Conservation (phyloP, 2,113 vertebrate genomes). For the Diphyllodes magnificus region DNA sequence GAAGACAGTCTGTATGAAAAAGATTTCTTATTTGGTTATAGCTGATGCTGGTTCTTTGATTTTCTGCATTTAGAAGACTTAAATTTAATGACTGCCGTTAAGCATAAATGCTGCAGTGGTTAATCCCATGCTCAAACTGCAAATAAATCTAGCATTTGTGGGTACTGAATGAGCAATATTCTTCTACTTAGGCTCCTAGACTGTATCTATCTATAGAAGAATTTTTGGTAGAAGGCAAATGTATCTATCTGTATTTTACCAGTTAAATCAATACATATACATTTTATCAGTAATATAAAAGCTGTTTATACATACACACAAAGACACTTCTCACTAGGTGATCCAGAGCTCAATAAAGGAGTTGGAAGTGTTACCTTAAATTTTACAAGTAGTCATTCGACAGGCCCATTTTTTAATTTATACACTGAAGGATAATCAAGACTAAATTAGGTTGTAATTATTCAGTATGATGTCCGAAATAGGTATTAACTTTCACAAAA, state of each 20-base stretch:
- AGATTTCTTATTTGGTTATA: neutral
- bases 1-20: neutral
- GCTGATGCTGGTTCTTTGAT: neutral
- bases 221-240: neutral
- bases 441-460: constrained; percentile 18
- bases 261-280: neutral
- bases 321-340: neutral
- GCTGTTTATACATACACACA: neutral
- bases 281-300: neutral
- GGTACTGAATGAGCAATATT: neutral
- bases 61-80: neutral
- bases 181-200: neutral
- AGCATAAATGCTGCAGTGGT: neutral
- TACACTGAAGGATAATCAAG: neutral
- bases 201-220: neutral
- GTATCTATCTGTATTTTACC: neutral
- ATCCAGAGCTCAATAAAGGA: neutral
- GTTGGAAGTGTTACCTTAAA: neutral
- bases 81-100: neutral
- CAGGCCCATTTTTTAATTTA: neutral
- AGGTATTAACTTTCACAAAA: neutral
- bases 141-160: neutral
- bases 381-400: neutral
- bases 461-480: neutral
- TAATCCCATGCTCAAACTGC: neutral